These are phyloP conservation scores for Antrozous pallidus DNA, from an alignment of 2,797 vertebrate species.

Conservation along the genomic window DNA sequence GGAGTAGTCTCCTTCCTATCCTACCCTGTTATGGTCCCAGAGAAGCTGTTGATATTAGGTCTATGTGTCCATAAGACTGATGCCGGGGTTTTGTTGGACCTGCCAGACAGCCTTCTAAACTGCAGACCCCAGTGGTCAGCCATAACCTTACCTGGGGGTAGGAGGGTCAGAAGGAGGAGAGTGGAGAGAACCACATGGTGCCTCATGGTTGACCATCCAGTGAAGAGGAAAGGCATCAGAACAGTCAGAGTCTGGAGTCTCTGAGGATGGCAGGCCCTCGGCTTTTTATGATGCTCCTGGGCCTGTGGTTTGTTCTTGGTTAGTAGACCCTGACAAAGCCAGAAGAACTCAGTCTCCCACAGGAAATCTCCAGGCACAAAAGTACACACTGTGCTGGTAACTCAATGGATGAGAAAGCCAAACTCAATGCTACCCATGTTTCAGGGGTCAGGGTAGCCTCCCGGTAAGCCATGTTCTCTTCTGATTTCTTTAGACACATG, in stretches of 20 bases:
- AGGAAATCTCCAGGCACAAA: neutral
- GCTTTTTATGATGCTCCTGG: conserved; percentile 28
- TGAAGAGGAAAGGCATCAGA: neutral
- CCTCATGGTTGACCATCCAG: neutral
- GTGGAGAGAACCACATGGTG: neutral
- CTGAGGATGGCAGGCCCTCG: neutral
- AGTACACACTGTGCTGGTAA: neutral
- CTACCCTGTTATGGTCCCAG: neutral
- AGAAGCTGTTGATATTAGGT: neutral
- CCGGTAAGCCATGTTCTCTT: neutral
- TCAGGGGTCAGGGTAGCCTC: neutral
- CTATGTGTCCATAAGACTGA: neutral
- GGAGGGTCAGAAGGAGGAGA: conserved; percentile 16
- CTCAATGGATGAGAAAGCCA: neutral
- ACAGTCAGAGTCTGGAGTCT: neutral
- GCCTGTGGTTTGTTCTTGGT: conserved; percentile 56
- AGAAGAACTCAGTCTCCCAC: conserved; percentile 6
- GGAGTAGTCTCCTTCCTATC: neutral
- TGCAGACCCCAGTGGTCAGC: neutral
- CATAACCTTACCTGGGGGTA: conserved; percentile 44
- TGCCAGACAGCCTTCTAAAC: neutral
- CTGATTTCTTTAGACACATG: neutral
- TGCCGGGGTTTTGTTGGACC: neutral
- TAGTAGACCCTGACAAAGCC: conserved; percentile 52
- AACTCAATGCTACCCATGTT: neutral